Evolutionary conservation across 2,888 invertebrate genomes (phyloP), one percentile per base, ranked within the genome.

Genomic region (Portevinia maculata): DNA sequence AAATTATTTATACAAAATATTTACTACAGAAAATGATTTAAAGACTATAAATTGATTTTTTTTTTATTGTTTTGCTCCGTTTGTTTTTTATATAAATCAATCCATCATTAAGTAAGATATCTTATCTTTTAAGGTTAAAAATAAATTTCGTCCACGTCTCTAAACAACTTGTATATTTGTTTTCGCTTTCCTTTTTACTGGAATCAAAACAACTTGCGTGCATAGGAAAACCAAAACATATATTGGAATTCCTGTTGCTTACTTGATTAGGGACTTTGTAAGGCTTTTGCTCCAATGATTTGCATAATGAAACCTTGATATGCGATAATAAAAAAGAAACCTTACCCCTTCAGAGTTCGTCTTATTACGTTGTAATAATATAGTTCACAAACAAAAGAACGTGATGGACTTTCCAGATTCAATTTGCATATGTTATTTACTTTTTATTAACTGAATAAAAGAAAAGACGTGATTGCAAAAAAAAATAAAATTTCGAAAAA

Each of bases 261-360:
- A 48, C 48, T 62, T 74, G 55, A 74, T 79, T 78, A 13, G 15
- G 60, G 55, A 57, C 55, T 74, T 57, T 39, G 34, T 55, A 60
- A 34, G 34, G 67, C 69, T 55, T 34, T 37, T 37, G 21, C 34
- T 50, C 50, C 21, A 53, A 50, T 34, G 30, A 69, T 74, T 69
- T 69, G 50, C 74, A 79, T 74, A 74, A 62, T 15, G 53, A 46
- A 79, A 73, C 59, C 73, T 67, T 55, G 19, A 48, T 69, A 46
- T 57, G 37, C 19, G 21, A 32, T 41, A 13, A 70, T 41, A 39
- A 39, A 69, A 57, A 48, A 62, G 34, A 37, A 44, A 50, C 19
- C 28, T 39, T 39, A 17, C 48, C 48, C 39, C 46, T 19, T 37
- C 24, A 30, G 39, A 46, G 46, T 73, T 71, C 37, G 13, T n/a